Conservation (phyloP, 2,888 invertebrate genomes). For the Clanis bilineata region DNA sequence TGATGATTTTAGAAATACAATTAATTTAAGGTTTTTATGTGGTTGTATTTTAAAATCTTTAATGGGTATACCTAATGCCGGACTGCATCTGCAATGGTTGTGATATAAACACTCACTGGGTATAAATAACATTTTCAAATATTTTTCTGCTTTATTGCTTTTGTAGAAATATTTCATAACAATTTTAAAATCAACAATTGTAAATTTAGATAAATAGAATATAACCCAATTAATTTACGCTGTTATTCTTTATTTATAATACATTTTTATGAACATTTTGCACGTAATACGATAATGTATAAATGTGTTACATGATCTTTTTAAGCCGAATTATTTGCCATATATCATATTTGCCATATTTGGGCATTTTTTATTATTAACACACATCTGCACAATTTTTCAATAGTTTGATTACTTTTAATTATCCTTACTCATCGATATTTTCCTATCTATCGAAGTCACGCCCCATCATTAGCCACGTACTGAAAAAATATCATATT, state of each 20-base stretch:
- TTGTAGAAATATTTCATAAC: slow-evolving; percentile 36
- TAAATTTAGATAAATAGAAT: background rate
- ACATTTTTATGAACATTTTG: background rate
- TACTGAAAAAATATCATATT: background rate
- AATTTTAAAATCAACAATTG: background rate
- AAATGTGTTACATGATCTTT: background rate
- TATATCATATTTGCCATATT: background rate
- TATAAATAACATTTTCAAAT: slow-evolving; percentile 40
- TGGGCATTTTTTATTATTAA: background rate
- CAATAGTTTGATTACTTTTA: background rate
- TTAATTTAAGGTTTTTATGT: slow-evolving; percentile 37
- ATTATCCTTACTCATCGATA: background rate
- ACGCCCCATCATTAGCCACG: background rate
- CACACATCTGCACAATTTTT: background rate
- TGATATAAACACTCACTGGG: slow-evolving; percentile 72
- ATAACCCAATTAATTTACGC: background rate
- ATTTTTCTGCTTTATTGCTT: slow-evolving; percentile 46
- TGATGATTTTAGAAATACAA: slow-evolving; percentile 31
- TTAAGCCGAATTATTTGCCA: too few species aligned
- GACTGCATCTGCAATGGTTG: slow-evolving; percentile 73
- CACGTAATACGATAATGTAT: background rate
- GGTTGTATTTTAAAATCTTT: slow-evolving; percentile 48
- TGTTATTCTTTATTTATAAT: background rate
- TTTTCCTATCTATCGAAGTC: background rate
- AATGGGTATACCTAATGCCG: slow-evolving; percentile 70